Base-by-base conservation (phyloP, 2,113 vertebrate species). In the Nothobranchius furzeri region DNA sequence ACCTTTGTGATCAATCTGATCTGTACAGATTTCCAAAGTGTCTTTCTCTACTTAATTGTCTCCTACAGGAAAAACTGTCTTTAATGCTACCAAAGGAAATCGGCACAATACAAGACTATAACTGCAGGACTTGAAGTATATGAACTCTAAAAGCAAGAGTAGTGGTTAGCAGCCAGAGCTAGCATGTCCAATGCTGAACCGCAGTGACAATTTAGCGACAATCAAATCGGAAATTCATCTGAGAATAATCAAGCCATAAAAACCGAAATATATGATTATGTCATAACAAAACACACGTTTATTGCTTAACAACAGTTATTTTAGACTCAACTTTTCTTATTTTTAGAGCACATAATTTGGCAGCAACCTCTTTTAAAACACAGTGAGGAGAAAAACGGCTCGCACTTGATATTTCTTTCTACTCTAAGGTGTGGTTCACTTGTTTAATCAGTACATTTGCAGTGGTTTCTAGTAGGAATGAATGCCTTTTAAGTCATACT, bases 131-230 rank as follows among this genome's bases (percentile, higher is more conserved):
- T 37, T 36, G n/a, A 25, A 60, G 42, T 47, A 35, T 24, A 65
- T 72, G 40, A 56, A 63, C n/a, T 65, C 52, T 72, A 64, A 83
- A 81, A 47, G 56, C 12, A 55, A 64, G 11, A 67, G 53, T 63
- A 50, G 78, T 68, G 45, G 60, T 20, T 43, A 10, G n/a, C 17
- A 49, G 24, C 12, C 9, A 6, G 36, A 37, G 30, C 20, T 20
- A 40, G 40, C 24, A n/a, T 6, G 13, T 48, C 50, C 51, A 51
- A 58, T 35, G 59, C 40, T 47, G 74, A 24, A 50, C n/a, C 50
- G 40, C 40, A 55, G 40, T 51, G 43, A 65, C 49, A 52, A 24
- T 36, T 15, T 40, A 45, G 42, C 46, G 7, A 51, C 60, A 64
- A 49, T 57, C 45, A 56, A 65, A 52, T 35, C 25, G 53, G 48